Percentiles rank a stretch among this genome's conserved stretches.
Conservation (phyloP, 2,113 vertebrate species). For the Axis porcinus region DNA sequence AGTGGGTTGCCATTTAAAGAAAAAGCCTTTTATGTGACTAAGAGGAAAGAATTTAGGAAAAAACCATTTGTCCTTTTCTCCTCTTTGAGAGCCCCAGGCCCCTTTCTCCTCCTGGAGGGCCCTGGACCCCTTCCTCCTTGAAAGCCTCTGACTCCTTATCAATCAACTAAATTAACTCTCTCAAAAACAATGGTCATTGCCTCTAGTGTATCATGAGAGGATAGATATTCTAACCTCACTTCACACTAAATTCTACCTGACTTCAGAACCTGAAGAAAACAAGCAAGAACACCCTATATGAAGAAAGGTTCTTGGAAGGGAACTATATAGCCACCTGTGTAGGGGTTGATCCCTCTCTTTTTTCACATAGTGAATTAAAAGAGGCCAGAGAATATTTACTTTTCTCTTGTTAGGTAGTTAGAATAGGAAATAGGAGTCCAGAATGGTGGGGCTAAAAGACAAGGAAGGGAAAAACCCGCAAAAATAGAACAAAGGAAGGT, state of each 20-base stretch:
- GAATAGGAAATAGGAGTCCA: background rate
- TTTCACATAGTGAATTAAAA: background rate
- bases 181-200: background rate
- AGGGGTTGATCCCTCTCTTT: background rate
- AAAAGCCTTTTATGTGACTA: background rate
- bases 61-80: background rate
- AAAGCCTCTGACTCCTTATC: background rate
- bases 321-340: background rate
- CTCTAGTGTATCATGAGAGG: background rate
- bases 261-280: background rate
- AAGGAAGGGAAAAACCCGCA: fast-evolving
- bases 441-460: background rate
- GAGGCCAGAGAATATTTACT: background rate
- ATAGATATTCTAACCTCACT: background rate
- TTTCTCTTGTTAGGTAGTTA: background rate
- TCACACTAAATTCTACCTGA: background rate
- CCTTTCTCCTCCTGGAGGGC: background rate
- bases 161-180: background rate
- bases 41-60: background rate
- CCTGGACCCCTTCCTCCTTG: background rate
- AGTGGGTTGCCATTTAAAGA: background rate
- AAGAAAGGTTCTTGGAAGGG: background rate
- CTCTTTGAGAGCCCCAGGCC: background rate
- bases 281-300: background rate
- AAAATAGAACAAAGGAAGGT: background rate